Evolutionary conservation across 2,113 vertebrate species (phyloP), one percentile per base, ranked within the genome.

Genomic region (Ochotona curzoniae): DNA sequence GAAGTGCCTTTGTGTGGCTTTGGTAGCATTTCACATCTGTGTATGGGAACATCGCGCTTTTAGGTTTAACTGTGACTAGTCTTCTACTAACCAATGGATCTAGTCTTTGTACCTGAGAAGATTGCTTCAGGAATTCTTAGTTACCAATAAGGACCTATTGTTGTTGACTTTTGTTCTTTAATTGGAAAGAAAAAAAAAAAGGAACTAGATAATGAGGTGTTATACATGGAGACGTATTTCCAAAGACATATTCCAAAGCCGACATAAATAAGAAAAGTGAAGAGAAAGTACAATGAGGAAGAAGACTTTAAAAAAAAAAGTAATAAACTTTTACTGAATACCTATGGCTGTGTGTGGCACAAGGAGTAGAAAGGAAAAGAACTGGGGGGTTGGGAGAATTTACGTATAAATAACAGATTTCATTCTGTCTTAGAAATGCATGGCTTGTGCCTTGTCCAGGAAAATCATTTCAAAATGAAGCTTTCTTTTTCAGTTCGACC

Each of bases 121-220:
- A 3, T 12, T 35, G 38, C 61, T 71, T 23, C 18, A 61, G 63
- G 86, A 73, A 87, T 35, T 60, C 35, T 75, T 70, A 47, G 23
- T 35, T 83, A 47, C 91, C 38, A 60, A 64, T 47, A 60, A 87
- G 90, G 64, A 90, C 90, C 44, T 93, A 76, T 74, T 90, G 44
- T 76, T 81, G 14, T 89, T 94, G 66, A 78, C 66, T 78, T 51
- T 17, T 87, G 9, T 87, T 35, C 12, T 83, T 94, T 85, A 60
- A 82, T 18, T 84, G 28, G 69, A 75, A 89, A 93, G 73, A 18
- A 57, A 57, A 18, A 57, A 44, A 44, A 44, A 44, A 44, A 44
- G 38, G 38, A 85, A 20, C 44, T 38, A 74, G 76, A 23, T 69
- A 25, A 73, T n/a, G 30, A 82, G 47, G 66, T 51, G 25, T 35